Evolutionary conservation across 2,888 invertebrate species (phyloP).

Genomic region (Scaptomyza polygonia): DNA sequence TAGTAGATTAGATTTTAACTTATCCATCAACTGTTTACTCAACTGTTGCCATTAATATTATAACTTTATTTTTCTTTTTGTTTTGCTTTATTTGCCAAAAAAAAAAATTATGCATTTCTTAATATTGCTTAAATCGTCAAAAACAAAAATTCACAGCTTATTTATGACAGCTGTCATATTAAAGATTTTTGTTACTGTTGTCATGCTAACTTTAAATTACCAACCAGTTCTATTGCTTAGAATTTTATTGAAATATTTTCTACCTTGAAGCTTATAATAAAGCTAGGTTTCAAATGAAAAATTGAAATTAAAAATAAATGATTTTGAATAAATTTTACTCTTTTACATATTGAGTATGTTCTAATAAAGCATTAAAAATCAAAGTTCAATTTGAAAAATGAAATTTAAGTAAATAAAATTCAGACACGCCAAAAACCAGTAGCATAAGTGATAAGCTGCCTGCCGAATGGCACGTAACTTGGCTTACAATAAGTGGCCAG

Average conservation of each 20-base stretch:
- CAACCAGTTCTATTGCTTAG: neutral
- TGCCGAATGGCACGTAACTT: constrained; percentile 53
- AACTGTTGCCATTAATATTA: too few relatives aligned
- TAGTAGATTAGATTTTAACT: too few relatives aligned
- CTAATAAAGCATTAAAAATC: constrained; percentile 15
- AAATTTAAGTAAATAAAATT: constrained; percentile 26
- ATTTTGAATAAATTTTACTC: neutral
- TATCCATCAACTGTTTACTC: too few relatives aligned
- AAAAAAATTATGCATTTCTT: too few relatives aligned
- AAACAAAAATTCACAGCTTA: too few relatives aligned
- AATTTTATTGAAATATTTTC: neutral
- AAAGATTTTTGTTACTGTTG: too few relatives aligned
- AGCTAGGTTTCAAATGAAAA: neutral
- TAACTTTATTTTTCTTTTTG: too few relatives aligned
- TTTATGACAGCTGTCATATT: too few relatives aligned
- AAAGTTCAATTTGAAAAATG: constrained; percentile 31
- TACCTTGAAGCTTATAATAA: neutral
- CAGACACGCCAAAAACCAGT: constrained; percentile 25
- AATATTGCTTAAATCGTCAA: too few relatives aligned
- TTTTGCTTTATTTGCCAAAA: too few relatives aligned
- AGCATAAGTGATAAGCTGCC: constrained; percentile 18
- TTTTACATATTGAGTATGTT: constrained; percentile 12
- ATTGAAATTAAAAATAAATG: neutral
- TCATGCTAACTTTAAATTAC: too few relatives aligned
- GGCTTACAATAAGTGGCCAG: constrained; percentile 30